Evolutionary conservation across 2,888 invertebrate species (phyloP), one percentile per base, ranked within the genome.

Genomic region (Xanthorhoe designata): DNA sequence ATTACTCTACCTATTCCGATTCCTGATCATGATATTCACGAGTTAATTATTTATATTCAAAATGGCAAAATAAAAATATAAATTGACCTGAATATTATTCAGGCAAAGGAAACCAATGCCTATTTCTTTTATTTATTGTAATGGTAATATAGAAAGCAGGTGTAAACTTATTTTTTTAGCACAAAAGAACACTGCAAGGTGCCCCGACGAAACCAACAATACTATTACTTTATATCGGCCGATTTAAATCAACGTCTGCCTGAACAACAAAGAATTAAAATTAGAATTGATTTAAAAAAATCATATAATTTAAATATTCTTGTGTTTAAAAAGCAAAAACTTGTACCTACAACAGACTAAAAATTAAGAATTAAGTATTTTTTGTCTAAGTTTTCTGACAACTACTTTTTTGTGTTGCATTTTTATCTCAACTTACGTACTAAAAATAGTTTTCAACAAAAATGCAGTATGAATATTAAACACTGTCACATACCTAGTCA

Each of bases 91-190:
- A 50, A 55, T 63, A 52, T 52, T 58, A 47, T 54, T 47, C 60
- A 17, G 32, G 17, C 13, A 42, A 62, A 59, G 58, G 54, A 67
- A 59, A 67, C 62, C 62, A 59, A 59, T 58, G 45, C 61, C 54
- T 67, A 57, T 68, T 64, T 64, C 58, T 13, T 50, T 68, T 62
- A 64, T 70, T 72, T 66, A 61, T 69, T 63, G 70, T 58, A 35
- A 63, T 54, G 64, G 42, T 64, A 64, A 68, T 57, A 64, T 66
- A 68, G 70, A 66, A 67, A 65, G 72, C 70, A 70, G 72, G 65
- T 70, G 64, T 66, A 42, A n/a, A 52, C 38, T 64, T 60, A 62
- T 62, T 50, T 62, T n/a, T 66, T 66, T 62, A 59, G 63, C 67
- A 61, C 65, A 58, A 66, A 64, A 64, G 61, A 54, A 66, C 64